Evolutionary conservation across 2,113 vertebrate genomes (phyloP).

Genomic region (Sporophila hypoxantha): DNA sequence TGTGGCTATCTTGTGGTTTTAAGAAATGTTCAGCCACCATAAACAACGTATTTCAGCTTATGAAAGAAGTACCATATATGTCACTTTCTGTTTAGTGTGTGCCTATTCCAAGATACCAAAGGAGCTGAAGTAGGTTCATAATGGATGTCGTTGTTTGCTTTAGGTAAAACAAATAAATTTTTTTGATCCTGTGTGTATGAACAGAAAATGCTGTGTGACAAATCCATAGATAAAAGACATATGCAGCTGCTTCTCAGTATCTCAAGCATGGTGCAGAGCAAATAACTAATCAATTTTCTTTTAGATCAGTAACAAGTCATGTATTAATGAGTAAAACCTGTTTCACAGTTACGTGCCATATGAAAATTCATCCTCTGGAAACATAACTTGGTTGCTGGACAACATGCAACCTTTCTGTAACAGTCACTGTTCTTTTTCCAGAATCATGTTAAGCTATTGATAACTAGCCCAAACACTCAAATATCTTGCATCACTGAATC

Average conservation of each 20-base stretch:
- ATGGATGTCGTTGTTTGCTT: slow-evolving; percentile 72
- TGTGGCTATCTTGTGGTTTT: background rate
- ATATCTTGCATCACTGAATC: slow-evolving; percentile 35
- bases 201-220: slow-evolving; percentile 43
- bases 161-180: slow-evolving; percentile 68
- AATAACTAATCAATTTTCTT: slow-evolving; percentile 64
- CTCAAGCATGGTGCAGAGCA: slow-evolving; percentile 54
- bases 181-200: slow-evolving; percentile 18
- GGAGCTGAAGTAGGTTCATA: slow-evolving; percentile 51
- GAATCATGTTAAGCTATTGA: background rate
- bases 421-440: background rate
- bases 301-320: slow-evolving; percentile 32
- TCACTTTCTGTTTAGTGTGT: slow-evolving; percentile 52
- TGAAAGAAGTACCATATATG: background rate
- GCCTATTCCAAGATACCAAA: slow-evolving; percentile 72
- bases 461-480: slow-evolving; percentile 9
- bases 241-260: slow-evolving; percentile 36
- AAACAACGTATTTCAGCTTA: background rate
- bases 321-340: slow-evolving; percentile 29
- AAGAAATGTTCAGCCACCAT: background rate
- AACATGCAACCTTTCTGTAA: slow-evolving; percentile 13
- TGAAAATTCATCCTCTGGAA: slow-evolving; percentile 24
- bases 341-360: slow-evolving; percentile 18
- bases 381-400: slow-evolving; percentile 65
- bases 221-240: slow-evolving; percentile 58